Conservation (phyloP, 92 coral and sea anemone species). For the Umimayanthus chanpuru region DNA sequence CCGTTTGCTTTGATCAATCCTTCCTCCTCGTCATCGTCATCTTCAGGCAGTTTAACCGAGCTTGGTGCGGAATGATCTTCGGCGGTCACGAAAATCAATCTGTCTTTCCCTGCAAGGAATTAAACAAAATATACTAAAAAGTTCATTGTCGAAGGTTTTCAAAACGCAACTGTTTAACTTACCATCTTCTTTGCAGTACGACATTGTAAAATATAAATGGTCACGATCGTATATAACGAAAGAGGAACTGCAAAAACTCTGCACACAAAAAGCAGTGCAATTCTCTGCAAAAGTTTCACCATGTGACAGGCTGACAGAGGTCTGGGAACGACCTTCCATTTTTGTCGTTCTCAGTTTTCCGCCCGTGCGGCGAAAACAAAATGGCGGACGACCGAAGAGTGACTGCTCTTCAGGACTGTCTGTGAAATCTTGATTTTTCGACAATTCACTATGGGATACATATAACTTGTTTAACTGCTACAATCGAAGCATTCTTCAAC, state of each 20-base stretch:
- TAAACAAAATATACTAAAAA: not conserved
- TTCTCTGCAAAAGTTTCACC: not conserved
- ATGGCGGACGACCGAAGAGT: conserved; percentile 28
- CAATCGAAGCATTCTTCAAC: not conserved
- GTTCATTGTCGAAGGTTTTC: not conserved
- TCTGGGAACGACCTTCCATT: conserved; percentile 10
- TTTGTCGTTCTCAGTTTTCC: conserved; percentile 17
- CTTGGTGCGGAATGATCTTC: conserved; percentile 88
- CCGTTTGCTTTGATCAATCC: conserved; percentile 95
- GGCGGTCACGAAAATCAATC: conserved; percentile 88
- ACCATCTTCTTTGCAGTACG: conserved; percentile 97
- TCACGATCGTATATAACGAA: not conserved
- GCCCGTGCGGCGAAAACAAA: not conserved
- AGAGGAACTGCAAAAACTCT: not conserved
- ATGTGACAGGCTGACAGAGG: conserved; percentile 16
- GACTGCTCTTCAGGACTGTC: no score
- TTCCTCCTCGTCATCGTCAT: conserved; percentile 88
- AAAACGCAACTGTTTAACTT: not conserved
- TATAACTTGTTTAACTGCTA: not conserved
- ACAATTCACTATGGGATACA: not conserved
- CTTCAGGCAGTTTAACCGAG: conserved; percentile 69
- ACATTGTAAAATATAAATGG: conserved; percentile 55
- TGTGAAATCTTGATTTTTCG: not conserved
- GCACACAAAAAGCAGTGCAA: not conserved
- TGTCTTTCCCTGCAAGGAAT: conserved; percentile 85